phyloP scores from a whole-genome alignment of 2,797 vertebrate species.

The Cryptoprocta ferox region DNA sequence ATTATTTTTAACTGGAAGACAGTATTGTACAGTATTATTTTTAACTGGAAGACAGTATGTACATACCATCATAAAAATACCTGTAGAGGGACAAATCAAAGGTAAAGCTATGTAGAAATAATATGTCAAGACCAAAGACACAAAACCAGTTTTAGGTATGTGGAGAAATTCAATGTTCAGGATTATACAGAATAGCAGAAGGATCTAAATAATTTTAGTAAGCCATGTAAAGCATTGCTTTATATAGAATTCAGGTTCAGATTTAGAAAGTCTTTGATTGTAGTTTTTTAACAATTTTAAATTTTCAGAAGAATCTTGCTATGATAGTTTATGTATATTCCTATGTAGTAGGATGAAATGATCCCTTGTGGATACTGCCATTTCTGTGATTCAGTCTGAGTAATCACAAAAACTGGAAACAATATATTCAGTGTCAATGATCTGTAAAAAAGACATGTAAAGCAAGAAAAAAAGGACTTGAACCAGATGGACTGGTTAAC shows the following conservation, averaged over 20 bases:
- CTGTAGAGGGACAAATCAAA: not conserved
- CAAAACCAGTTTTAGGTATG: not conserved
- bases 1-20: too few species aligned
- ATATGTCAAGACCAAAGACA: not conserved
- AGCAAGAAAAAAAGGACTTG: not conserved
- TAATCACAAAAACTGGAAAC: conserved; percentile 7
- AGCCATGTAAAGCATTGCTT: not conserved
- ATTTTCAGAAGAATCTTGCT: not conserved
- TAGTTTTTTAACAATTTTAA: not conserved
- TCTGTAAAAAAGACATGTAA: conserved; percentile 60
- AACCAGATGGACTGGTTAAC: conserved; percentile 60
- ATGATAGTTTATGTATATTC: not conserved
- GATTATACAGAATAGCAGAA: not conserved
- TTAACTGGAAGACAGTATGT: too few species aligned
- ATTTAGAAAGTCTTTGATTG: not conserved
- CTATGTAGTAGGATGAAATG: not conserved
- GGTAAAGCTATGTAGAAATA: not conserved
- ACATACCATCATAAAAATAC: not conserved
- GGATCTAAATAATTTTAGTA: not conserved
- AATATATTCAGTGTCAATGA: conserved; percentile 20
- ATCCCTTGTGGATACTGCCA: not conserved
- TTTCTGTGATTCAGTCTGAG: not conserved
- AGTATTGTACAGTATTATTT: too few species aligned
- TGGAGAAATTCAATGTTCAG: not conserved
- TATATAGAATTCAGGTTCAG: not conserved